These are phyloP conservation scores for Drosophila anomalata DNA, from an alignment of 2,888 invertebrate genomes.

Conservation along the genomic window DNA sequence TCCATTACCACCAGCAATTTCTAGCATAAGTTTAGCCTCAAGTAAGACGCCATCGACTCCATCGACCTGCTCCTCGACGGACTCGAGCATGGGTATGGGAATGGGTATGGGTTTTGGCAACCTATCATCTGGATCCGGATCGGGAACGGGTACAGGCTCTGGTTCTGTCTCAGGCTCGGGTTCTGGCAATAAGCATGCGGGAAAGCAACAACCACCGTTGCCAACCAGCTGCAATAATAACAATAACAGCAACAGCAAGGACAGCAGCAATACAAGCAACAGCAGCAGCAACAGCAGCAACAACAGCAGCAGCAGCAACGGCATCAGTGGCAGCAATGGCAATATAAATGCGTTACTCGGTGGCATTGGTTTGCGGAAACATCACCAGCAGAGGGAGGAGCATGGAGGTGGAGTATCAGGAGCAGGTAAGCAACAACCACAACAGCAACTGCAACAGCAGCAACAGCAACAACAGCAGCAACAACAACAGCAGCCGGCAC, in stretches of 20 bases:
- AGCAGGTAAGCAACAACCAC: slow-evolving; percentile 2
- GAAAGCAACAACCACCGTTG: slow-evolving; percentile 35
- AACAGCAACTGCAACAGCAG: slow-evolving; percentile 37
- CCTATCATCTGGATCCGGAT: slow-evolving; percentile 2
- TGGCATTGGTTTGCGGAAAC: slow-evolving; percentile 41
- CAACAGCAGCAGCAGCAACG: slow-evolving; percentile 36
- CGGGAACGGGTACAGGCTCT: neutral
- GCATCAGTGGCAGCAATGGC: slow-evolving; percentile 47
- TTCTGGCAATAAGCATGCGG: slow-evolving; percentile 32
- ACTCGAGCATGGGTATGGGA: slow-evolving; percentile 15
- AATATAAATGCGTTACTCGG: slow-evolving; percentile 54
- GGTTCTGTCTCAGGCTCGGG: neutral
- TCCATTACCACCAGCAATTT: slow-evolving; percentile 84
- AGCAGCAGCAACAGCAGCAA: slow-evolving; percentile 17
- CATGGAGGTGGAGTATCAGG: slow-evolving; percentile 51
- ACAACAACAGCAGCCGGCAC: slow-evolving; percentile 70
- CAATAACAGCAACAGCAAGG: slow-evolving; percentile 23
- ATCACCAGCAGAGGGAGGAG: slow-evolving; percentile 42
- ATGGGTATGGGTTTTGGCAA: slow-evolving; percentile 15
- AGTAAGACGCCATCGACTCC: slow-evolving; percentile 71
- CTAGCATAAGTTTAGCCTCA: slow-evolving; percentile 83
- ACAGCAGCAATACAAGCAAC: slow-evolving; percentile 9
- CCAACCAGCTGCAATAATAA: slow-evolving; percentile 55
- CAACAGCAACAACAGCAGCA: slow-evolving; percentile 36
- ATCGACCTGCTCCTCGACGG: slow-evolving; percentile 36